Conservation (phyloP, 2,113 vertebrate species). For the Ochotona princeps region DNA sequence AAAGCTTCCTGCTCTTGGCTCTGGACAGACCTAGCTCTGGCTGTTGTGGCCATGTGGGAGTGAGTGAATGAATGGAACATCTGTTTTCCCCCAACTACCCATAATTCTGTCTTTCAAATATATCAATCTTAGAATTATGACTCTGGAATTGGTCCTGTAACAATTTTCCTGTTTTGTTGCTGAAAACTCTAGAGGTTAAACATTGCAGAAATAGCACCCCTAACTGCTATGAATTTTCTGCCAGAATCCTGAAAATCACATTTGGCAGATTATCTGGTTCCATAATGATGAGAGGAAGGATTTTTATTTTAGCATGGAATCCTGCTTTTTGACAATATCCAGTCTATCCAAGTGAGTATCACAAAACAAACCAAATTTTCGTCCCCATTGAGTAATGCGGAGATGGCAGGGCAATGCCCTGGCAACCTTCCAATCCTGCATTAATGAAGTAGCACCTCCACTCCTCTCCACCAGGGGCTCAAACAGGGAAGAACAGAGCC, state of each 20-base stretch:
- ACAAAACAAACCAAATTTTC: not conserved
- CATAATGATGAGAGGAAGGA: not conserved
- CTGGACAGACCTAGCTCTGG: too few species aligned
- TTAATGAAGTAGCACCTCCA: not conserved
- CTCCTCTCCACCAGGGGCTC: not conserved
- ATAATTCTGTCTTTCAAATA: too few species aligned
- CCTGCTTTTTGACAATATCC: not conserved
- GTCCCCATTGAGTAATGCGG: too few species aligned
- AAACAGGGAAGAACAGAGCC: not conserved
- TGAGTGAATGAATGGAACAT: too few species aligned
- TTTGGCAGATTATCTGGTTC: not conserved
- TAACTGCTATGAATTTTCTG: not conserved
- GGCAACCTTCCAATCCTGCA: not conserved
- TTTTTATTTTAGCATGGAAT: not conserved
- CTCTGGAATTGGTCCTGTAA: too few species aligned
- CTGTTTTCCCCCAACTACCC: too few species aligned
- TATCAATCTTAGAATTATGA: too few species aligned
- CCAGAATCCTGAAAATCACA: not conserved
- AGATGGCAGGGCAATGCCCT: not conserved
- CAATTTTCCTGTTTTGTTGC: too few species aligned
- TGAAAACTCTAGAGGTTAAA: too few species aligned
- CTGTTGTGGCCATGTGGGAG: too few species aligned
- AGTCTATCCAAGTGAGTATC: not conserved
- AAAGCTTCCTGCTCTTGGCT: too few species aligned
- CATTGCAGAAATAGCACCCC: not conserved